Percentiles rank a stretch among this genome's conserved stretches.
Evolutionary conservation across 2,113 vertebrate species (phyloP).

Genomic region (Lepidiolamprologus cunningtoni): DNA sequence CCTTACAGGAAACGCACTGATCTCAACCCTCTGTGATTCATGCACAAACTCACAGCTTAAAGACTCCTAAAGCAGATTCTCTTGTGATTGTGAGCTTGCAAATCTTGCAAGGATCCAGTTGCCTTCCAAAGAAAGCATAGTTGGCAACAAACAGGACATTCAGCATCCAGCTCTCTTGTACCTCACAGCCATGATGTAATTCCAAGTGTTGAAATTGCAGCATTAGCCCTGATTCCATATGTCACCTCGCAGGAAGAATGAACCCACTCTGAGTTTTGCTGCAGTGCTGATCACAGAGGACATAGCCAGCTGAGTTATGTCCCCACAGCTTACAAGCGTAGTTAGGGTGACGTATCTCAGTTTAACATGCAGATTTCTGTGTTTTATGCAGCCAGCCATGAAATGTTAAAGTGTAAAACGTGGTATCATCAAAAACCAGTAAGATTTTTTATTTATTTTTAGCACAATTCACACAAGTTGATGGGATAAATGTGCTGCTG

Average conservation of each 20-base stretch:
- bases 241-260: not conserved
- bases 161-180: not conserved
- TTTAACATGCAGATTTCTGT: not conserved
- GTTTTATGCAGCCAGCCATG: not conserved
- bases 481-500: not conserved
- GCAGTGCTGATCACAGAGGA: not conserved
- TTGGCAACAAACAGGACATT: not conserved
- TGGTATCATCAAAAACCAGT: not conserved
- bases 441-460: not conserved
- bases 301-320: not conserved
- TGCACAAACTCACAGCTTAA: not conserved
- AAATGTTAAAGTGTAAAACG: not conserved
- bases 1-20: accelerated
- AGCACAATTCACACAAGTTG: not conserved
- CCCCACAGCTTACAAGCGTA: not conserved
- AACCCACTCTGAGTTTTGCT: not conserved
- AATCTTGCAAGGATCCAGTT: not conserved
- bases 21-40: not conserved
- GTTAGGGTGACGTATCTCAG: not conserved
- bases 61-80: not conserved
- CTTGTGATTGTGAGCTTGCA: not conserved
- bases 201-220: not conserved
- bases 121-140: not conserved
- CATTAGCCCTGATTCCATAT: not conserved
- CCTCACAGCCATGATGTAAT: not conserved